These are phyloP conservation scores for Calcarius lapponicus DNA, from an alignment of 2,797 vertebrate species.

Conservation along the genomic window DNA sequence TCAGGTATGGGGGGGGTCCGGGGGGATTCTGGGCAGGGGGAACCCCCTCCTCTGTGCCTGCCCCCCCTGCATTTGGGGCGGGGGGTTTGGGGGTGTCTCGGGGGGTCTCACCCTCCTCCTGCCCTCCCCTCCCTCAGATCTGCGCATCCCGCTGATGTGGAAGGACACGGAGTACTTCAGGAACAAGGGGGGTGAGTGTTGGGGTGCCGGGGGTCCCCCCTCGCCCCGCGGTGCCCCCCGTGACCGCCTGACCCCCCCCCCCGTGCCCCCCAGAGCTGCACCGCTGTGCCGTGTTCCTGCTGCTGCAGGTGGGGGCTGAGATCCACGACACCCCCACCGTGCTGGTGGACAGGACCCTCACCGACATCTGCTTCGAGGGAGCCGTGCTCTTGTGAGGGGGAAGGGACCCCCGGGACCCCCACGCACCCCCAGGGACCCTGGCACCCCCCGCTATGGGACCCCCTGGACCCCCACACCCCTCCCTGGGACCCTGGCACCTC, in stretches of 20 bases:
- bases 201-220: background rate
- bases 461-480: background rate
- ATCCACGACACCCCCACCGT: constrained; percentile 95
- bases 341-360: constrained; percentile 92
- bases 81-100: background rate
- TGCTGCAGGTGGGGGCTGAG: constrained; percentile 90
- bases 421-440: too few species aligned
- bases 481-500: background rate
- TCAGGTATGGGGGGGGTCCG: constrained; percentile 78
- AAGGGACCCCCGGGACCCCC: background rate
- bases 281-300: constrained; percentile 92
- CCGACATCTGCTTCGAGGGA: constrained; percentile 94
- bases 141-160: constrained; percentile 97
- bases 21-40: too few species aligned
- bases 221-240: too few species aligned
- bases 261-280: constrained; percentile 81
- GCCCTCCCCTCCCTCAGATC: constrained; percentile 74
- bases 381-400: constrained; percentile 88
- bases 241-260: background rate
- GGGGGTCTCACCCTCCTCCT: background rate
- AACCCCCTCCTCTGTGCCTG: background rate
- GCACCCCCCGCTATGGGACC: too few species aligned
- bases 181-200: constrained; percentile 91
- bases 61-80: too few species aligned
- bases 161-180: constrained; percentile 98